These are phyloP conservation scores for Catamblyrhynchus diadema DNA, from an alignment of 2,797 vertebrate species.

Conservation along the genomic window DNA sequence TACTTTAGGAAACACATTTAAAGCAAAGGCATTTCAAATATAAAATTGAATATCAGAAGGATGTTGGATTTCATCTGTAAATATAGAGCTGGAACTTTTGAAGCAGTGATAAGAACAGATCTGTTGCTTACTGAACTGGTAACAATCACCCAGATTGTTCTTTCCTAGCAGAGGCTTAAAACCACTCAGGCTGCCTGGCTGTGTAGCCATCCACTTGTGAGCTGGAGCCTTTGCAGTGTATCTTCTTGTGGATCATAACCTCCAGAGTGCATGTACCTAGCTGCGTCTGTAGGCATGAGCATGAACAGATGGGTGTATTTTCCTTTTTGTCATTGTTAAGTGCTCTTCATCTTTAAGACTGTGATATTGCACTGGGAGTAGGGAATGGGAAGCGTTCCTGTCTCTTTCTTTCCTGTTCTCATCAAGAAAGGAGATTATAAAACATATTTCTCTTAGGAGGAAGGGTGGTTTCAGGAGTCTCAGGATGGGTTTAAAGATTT, in stretches of 20 bases:
- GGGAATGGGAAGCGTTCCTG: not conserved
- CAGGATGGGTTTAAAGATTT: not conserved
- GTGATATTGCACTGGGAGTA: not conserved
- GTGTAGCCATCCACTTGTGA: not conserved
- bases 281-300: not conserved
- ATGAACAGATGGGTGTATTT: not conserved
- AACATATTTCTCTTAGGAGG: not conserved
- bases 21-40: not conserved
- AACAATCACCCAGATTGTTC: not conserved
- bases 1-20: not conserved
- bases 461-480: not conserved
- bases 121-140: not conserved
- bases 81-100: not conserved
- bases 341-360: not conserved
- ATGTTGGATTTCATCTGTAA: not conserved
- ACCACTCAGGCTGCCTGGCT: not conserved
- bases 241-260: not conserved
- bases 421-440: not conserved
- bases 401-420: not conserved
- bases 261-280: not conserved
- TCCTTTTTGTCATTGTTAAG: not conserved
- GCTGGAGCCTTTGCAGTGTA: not conserved
- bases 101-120: not conserved
- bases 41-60: not conserved
- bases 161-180: not conserved